Evolutionary conservation across 1,140 invertebrate genomes (phyloP).

Genomic region (Diachasmimorpha longicaudata): DNA sequence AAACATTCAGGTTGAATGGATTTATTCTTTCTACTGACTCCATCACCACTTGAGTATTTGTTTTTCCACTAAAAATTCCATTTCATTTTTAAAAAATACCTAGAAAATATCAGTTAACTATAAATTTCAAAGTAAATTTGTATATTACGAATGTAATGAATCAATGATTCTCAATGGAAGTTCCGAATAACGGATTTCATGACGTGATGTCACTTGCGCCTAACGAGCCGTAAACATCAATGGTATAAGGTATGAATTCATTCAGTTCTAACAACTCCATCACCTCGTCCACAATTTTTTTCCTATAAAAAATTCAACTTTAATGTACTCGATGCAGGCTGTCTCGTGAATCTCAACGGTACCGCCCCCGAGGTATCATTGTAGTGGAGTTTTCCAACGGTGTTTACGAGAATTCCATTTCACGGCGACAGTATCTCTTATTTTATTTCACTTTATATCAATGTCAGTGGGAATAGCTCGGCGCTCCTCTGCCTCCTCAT

Average conservation of each 20-base stretch:
- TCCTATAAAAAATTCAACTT: neutral
- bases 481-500: neutral
- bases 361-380: neutral
- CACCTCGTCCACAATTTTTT: neutral
- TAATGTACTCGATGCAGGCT: too few relatives aligned
- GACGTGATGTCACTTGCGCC: neutral
- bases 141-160: too few relatives aligned
- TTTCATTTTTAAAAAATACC: too few relatives aligned
- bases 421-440: neutral
- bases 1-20: constrained; percentile 39
- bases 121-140: too few relatives aligned
- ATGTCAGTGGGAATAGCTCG: neutral
- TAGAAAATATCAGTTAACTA: too few relatives aligned
- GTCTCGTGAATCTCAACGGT: neutral
- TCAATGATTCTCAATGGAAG: too few relatives aligned
- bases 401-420: constrained; percentile 9
- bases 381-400: neutral
- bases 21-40: constrained; percentile 41
- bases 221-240: constrained; percentile 38
- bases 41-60: neutral
- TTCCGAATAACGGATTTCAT: neutral
- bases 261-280: constrained; percentile 34
- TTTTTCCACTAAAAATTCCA: too few relatives aligned
- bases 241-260: constrained; percentile 41
- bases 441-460: constrained; percentile 1